Evolutionary conservation across 1,140 invertebrate genomes (phyloP), one percentile per base, ranked within the genome.

Genomic region (Lordiphosa clarofinis): DNA sequence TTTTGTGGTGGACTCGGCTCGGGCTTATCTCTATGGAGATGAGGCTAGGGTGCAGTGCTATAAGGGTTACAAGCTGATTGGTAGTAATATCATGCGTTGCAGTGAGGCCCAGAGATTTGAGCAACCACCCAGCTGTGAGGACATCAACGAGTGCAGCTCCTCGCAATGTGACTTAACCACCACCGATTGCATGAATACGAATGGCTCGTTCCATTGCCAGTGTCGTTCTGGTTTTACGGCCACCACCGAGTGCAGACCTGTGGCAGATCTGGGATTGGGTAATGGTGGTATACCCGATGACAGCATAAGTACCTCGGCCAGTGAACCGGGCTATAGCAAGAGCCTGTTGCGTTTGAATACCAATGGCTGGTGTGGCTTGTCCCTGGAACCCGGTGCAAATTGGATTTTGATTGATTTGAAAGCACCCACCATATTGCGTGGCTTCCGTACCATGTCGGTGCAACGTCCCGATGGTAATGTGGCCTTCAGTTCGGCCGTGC

Each of bases 1-100:
- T 8, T 96, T 96, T 67, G 92, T 97, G 12, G 94, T 95, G 21
- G 95, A 97, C 56, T 89, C 92, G 8, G 91, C 91, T 0, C 92
- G 92, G 56, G 89, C 93, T 24, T 97, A 97, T 86, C 94, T 93
- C 63, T 99, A 92, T 78, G 96, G 95, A 2, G 97, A 98, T 84
- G 96, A 98, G 89, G 96, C 96, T 9, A 90, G 96, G 57, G 96
- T 98, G 12, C 96, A 98, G 86, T 99, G 97, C 90, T 95, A 94
- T 78, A 94, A 94, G 90, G 97, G 97, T 48, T 98, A 95, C 88
- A 94, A 94, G 87, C 89, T 96, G 0, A 93, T 93, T 31, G 96
- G 96, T 13, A 94, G 94, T n/a, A 96, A 95, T 63, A 94, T 97
- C 19, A 94, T 99, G 57, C 94, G 93, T 73, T 99, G 97, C 88